phyloP scores from a whole-genome alignment of 2,113 vertebrate species.

The Megaptera novaeangliae region DNA sequence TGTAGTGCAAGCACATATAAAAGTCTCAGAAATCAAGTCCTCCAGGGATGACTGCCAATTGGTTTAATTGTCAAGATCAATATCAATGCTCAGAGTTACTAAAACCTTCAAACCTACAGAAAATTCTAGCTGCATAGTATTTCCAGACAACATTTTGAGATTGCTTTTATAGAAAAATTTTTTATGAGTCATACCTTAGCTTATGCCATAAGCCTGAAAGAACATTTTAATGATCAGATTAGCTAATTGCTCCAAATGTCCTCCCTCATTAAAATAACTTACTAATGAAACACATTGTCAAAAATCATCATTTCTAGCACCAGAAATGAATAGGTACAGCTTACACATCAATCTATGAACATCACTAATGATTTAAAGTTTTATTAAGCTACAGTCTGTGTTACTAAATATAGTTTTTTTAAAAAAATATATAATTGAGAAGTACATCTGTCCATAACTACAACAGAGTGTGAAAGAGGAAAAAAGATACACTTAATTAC shows the following conservation, averaged over 20 bases:
- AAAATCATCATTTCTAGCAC: neutral
- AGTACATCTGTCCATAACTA: neutral
- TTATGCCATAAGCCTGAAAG: slow-evolving; percentile 8
- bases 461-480: neutral
- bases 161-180: slow-evolving; percentile 26
- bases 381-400: neutral
- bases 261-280: slow-evolving; percentile 18
- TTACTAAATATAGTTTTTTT: neutral
- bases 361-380: neutral
- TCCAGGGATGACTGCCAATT: slow-evolving; percentile 1
- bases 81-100: neutral
- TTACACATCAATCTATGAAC: neutral
- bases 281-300: neutral
- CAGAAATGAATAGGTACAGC: neutral
- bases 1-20: neutral
- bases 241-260: slow-evolving; percentile 42
- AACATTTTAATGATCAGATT: slow-evolving; percentile 39
- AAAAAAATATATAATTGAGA: slow-evolving; percentile 6
- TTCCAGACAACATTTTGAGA: slow-evolving; percentile 42
- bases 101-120: neutral
- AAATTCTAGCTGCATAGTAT: neutral
- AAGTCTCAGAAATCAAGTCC: neutral
- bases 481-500: neutral
- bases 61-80: slow-evolving; percentile 56
- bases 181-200: slow-evolving; percentile 45